Evolutionary conservation across 64 coral and sea anemone species (phyloP).

Genomic region (Pocillopora damicornis): DNA sequence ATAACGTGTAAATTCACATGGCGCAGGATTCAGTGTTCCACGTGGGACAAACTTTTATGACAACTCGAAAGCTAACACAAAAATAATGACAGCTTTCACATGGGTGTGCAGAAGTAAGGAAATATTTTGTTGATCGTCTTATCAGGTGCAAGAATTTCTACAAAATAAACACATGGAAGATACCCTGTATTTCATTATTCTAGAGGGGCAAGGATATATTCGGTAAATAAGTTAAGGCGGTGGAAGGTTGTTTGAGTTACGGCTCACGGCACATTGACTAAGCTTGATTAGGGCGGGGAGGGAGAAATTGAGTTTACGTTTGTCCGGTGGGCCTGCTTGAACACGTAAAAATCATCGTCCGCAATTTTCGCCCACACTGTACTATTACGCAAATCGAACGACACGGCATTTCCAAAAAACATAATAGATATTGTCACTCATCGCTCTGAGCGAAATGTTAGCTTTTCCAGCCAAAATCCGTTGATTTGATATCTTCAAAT

Average conservation of each 20-base stretch:
- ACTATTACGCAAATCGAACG: not conserved
- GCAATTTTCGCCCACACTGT: conserved; percentile 10
- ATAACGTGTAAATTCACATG: conserved; percentile 94
- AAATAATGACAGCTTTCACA: conserved; percentile 8
- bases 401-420: not conserved
- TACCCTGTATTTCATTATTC: not conserved
- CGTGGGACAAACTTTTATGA: conserved; percentile 68
- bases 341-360: not conserved
- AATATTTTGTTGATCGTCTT: not conserved
- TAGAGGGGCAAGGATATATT: not conserved
- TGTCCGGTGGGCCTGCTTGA: conserved; percentile 15
- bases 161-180: not conserved
- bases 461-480: too few species aligned
- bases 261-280: too few species aligned
- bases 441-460: too few species aligned
- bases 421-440: too few species aligned
- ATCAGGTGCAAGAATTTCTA: not conserved
- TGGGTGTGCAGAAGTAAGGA: not conserved
- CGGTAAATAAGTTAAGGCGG: not conserved
- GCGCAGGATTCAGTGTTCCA: conserved; percentile 75
- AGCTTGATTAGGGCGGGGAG: not conserved
- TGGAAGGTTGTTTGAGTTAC: not conserved
- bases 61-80: conserved; percentile 24
- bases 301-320: conserved; percentile 6
- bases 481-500: not conserved